Evolutionary conservation across 2,797 vertebrate genomes (phyloP).

Genomic region (Distichodus sexfasciatus): DNA sequence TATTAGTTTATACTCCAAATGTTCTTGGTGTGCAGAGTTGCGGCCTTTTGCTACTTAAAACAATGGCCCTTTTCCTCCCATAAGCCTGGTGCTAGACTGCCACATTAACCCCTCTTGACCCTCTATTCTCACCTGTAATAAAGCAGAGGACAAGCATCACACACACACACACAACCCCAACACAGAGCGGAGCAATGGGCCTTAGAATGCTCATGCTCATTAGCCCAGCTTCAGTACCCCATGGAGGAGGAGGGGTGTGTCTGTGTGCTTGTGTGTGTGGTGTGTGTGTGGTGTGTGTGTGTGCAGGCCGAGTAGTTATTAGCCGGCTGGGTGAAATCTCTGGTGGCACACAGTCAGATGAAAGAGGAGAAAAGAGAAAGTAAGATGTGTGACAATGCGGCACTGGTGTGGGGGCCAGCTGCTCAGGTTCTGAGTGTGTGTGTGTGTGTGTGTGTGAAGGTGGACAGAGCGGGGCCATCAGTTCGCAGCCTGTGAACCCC

Average conservation of each 20-base stretch:
- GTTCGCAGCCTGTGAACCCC: conserved; percentile 75
- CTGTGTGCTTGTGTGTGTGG: conserved; percentile 37
- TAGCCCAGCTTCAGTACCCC: conserved; percentile 52
- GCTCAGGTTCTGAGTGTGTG: conserved; percentile 48
- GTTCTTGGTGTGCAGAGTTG: conserved; percentile 8
- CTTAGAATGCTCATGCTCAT: conserved; percentile 50
- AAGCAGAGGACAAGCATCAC: conserved; percentile 60
- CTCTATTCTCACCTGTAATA: conserved; percentile 83
- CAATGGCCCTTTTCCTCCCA: conserved; percentile 48
- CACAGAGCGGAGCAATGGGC: conserved; percentile 47
- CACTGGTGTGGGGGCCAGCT: conserved; percentile 48
- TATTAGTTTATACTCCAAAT: conserved; percentile 51
- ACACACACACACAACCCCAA: conserved; percentile 30
- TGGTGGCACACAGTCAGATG: conserved; percentile 59
- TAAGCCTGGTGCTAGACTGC: conserved; percentile 74
- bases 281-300: conserved; percentile 13
- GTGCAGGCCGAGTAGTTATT: conserved; percentile 50
- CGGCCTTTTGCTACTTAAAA: conserved; percentile 67
- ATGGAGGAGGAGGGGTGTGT: conserved; percentile 30
- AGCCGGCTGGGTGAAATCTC: conserved; percentile 67
- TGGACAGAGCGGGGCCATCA: conserved; percentile 68
- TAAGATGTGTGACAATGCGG: conserved; percentile 52
- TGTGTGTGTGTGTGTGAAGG: conserved; percentile 44
- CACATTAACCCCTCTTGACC: conserved; percentile 84
- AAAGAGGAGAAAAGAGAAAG: conserved; percentile 49